Evolutionary conservation across 2,797 vertebrate genomes (phyloP), one percentile per base, ranked within the genome.

Genomic region (Galagoides demidoff): DNA sequence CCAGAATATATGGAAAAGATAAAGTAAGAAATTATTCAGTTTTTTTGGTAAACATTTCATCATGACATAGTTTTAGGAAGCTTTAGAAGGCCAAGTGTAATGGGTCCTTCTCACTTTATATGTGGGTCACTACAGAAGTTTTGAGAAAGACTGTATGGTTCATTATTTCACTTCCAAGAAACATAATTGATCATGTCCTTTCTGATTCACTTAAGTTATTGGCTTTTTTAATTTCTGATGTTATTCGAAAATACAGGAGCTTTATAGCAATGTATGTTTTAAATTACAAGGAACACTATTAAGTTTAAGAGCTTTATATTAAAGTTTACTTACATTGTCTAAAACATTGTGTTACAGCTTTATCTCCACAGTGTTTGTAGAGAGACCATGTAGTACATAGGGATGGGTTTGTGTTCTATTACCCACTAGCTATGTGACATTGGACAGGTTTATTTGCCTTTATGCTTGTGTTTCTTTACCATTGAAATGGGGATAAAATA

Each of bases 1-100:
- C 99, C 98, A 73, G 99, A 99, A 98, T 99, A 99, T 97, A 99
- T 99, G 99, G 99, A 99, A 96, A 99, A 99, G 98, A 99, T 99
- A 98, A 99, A 99, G 99, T 99, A 98, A 99, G 99, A 97, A 92
- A 45, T 77, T 13, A 39, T 89, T 89, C 37, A 52, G 37, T 89
- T 94, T 37, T 70, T 86, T 89, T 85, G 25, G 64, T 82, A 57
- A 91, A 68, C 29, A 16, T 70, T 94, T 85, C 31, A 57, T 74
- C 8, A 82, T 89, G 20, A 61, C 68, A 70, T 25, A 78, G 37
- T 3, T 79, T 89, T 55, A 43, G 78, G 22, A 87, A n/a, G 19
- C 29, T 78, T 73, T 92, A 74, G 31, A 84, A 25, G 8, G 27
- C 27, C 78, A 77, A 63, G 27, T 78, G 10, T 37, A 64, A 5